Base-by-base conservation (phyloP, 1,140 invertebrate species). In the Drosophila cardini region DNA sequence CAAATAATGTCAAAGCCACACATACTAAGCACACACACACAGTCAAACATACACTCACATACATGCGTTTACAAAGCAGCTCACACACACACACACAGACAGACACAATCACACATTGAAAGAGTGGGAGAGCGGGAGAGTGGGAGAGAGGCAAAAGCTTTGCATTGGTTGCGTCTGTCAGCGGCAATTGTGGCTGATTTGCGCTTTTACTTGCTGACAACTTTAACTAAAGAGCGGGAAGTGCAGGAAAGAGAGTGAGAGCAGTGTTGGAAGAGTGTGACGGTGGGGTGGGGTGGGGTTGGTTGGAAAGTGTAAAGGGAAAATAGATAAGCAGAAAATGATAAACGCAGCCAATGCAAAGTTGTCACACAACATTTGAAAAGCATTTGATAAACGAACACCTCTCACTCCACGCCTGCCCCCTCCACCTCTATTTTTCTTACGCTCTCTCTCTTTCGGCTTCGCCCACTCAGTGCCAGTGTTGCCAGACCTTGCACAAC, bases 171-270 rank as follows among this genome's bases (percentile, higher is more conserved):
- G 82, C 79, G 84, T 79, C 83, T 86, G 83, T 86, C 83, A 86
- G 72, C 76, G 84, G 79, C 83, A 86, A 86, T 86, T 86, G 83
- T 87, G 83, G 83, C 83, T 86, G 83, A 86, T 86, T 86, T 86
- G 83, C 83, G 79, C 83, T 86, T 86, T 86, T 84, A 85, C 63
- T 63, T 36, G 57, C 68, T 45, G 38, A n/a, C 18, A n/a, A 75
- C 45, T 71, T 53, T 62, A 50, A 67, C 48, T 72, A 13, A 60
- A 67, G 21, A 26, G 21, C 21, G 21, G 21, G 21, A 3, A 26
- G 21, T 26, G 21, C 21, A 4, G 21, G 21, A 5, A 26, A 26
- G 34, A n/a, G 38, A 42, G 2, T 18, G 40, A 38, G 21, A 21
- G 15, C 32, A 26, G 53, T 10, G 13, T 0, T 11, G 48, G 13